These are phyloP conservation scores for Hirtodrosophila confusa DNA, from an alignment of 2,888 invertebrate genomes.

Conservation along the genomic window DNA sequence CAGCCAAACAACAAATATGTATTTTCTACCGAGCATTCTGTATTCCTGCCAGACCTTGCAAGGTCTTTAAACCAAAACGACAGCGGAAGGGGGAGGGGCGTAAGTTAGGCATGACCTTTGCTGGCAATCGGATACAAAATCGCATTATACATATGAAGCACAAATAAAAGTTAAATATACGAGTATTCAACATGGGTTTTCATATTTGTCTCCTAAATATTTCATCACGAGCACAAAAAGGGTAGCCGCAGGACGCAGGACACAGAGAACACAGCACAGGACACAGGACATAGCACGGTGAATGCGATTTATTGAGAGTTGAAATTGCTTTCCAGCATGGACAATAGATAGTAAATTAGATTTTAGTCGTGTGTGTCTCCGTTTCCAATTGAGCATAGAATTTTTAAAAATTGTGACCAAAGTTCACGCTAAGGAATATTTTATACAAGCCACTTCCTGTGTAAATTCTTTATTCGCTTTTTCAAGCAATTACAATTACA, in stretches of 20 bases:
- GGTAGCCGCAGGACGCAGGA: conserved; percentile 33
- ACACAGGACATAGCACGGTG: conserved; percentile 11
- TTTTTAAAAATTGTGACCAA: no score
- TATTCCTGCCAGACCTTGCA: conserved; percentile 46
- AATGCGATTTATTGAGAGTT: conserved; percentile 48
- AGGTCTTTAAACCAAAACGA: conserved; percentile 31
- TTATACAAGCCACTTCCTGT: no score
- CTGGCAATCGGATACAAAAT: conserved; percentile 72
- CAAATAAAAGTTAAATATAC: conserved; percentile 77
- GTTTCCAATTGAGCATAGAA: conserved; percentile 29
- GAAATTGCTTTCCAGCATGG: conserved; percentile 44
- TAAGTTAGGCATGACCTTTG: conserved; percentile 69
- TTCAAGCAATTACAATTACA: no score
- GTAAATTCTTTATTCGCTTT: no score
- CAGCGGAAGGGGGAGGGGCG: conserved; percentile 13
- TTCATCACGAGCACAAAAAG: conserved; percentile 70
- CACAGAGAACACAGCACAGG: no score
- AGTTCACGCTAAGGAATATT: no score
- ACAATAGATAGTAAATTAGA: conserved; percentile 64
- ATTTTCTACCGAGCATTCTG: conserved; percentile 38
- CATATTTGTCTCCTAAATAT: conserved; percentile 77
- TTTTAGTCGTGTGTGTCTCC: conserved; percentile 24
- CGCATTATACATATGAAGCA: conserved; percentile 63
- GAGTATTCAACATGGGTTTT: conserved; percentile 64
- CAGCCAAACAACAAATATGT: conserved; percentile 66